A percentile compares a stretch with the other conserved stretches of the same genome.
These are phyloP conservation scores for Darevskia mixta DNA, from an alignment of 2,797 vertebrate species.

Conservation along the genomic window DNA sequence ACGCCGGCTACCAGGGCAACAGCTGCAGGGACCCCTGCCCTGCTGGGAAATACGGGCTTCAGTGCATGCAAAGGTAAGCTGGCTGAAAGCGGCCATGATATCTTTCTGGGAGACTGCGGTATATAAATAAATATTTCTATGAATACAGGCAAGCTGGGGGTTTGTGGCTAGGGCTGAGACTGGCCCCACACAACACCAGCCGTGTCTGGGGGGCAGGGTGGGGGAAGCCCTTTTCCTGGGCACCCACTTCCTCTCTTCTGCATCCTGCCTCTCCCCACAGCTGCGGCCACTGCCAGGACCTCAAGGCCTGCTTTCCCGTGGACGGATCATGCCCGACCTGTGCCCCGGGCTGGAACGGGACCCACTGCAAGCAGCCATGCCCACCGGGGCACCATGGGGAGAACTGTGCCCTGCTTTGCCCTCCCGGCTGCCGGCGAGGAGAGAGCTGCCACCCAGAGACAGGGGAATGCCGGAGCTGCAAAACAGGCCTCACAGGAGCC, in stretches of 20 bases:
- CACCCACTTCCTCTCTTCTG: no score
- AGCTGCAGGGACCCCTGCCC: constrained; percentile 84
- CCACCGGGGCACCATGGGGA: constrained; percentile 82
- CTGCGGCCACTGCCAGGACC: constrained; percentile 85
- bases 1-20: constrained; percentile 83
- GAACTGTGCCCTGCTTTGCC: constrained; percentile 84
- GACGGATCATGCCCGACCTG: constrained; percentile 88
- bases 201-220: no score
- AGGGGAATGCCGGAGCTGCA: constrained; percentile 85
- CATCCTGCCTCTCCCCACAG: constrained; percentile 38
- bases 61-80: constrained; percentile 83
- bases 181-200: no score
- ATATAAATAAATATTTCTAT: no score
- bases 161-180: no score
- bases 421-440: constrained; percentile 82
- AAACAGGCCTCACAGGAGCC: constrained; percentile 87
- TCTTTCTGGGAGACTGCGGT: no score
- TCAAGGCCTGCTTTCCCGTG: constrained; percentile 79
- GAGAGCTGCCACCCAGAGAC: constrained; percentile 84
- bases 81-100: no score
- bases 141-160: no score
- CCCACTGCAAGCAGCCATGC: constrained; percentile 85
- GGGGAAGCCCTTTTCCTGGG: no score
- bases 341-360: constrained; percentile 90
- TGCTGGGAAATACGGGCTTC: constrained; percentile 81